A percentile compares a stretch with the other conserved stretches of the same genome.
Conservation (phyloP, 2,113 vertebrate species). For the Thomomys bottae region DNA sequence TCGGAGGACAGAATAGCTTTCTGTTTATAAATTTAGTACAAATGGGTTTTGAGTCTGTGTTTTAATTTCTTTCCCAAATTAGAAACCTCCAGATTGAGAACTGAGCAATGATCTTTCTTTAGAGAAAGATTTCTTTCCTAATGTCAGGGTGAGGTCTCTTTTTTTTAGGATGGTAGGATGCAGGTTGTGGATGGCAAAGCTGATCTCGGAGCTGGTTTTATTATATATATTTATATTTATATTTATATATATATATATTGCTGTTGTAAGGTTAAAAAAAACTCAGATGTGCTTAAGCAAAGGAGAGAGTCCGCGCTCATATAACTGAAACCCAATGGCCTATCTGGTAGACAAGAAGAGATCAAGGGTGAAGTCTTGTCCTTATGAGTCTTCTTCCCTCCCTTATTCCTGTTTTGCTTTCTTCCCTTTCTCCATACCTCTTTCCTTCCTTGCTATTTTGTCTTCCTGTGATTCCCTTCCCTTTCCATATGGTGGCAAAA, state of each 20-base stretch:
- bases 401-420: neutral
- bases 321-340: neutral
- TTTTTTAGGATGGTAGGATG: neutral
- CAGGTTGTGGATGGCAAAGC: neutral
- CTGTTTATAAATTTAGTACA: neutral
- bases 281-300: neutral
- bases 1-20: neutral
- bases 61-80: neutral
- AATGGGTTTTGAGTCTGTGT: neutral
- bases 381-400: neutral
- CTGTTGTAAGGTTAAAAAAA: neutral
- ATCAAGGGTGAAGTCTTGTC: too few relatives aligned
- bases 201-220: neutral
- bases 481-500: neutral
- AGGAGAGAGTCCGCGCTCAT: neutral
- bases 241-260: neutral
- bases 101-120: neutral
- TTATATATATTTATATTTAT: neutral
- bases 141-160: neutral
- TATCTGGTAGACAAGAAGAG: too few relatives aligned
- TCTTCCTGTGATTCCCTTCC: neutral
- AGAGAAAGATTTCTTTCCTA: neutral
- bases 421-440: neutral
- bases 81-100: neutral
- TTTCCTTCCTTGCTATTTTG: neutral